phyloP scores from a whole-genome alignment of 1,140 invertebrate genomes.

The Centruroides sculpturatus region DNA sequence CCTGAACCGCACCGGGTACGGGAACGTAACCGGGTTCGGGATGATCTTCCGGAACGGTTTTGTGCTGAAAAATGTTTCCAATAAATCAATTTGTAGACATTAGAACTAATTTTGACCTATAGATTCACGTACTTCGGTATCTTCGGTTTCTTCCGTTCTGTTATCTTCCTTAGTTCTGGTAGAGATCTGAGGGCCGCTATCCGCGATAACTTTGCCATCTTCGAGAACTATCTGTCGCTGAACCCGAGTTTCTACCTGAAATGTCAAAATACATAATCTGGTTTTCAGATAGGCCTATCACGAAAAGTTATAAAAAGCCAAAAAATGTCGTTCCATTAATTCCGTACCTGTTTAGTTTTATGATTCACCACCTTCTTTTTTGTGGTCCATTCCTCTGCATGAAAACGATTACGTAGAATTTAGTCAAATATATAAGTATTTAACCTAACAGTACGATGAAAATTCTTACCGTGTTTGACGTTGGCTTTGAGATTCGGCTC shows the following conservation, averaged over 20 bases:
- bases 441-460: no score
- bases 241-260: constrained; percentile 66
- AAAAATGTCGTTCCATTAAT: neutral
- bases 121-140: constrained; percentile 5
- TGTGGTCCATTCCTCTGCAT: constrained; percentile 1
- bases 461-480: no score
- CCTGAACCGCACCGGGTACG: constrained; percentile 44
- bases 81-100: no score
- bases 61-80: constrained; percentile 17
- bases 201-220: constrained; percentile 73
- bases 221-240: constrained; percentile 75
- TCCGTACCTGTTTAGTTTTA: neutral
- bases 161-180: constrained; percentile 78
- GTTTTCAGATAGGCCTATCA: no score
- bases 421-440: no score
- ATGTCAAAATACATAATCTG: no score
- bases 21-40: constrained; percentile 34
- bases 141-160: constrained; percentile 50
- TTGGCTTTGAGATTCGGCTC: no score
- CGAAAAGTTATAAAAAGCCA: no score
- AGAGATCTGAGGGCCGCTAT: constrained; percentile 73
- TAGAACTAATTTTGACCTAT: neutral
- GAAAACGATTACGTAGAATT: neutral
- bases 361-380: neutral
- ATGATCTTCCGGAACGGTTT: constrained; percentile 36